These are phyloP conservation scores for Pachyrhynchus sulphureomaculatus DNA, from an alignment of 1,140 invertebrate species.

Conservation along the genomic window DNA sequence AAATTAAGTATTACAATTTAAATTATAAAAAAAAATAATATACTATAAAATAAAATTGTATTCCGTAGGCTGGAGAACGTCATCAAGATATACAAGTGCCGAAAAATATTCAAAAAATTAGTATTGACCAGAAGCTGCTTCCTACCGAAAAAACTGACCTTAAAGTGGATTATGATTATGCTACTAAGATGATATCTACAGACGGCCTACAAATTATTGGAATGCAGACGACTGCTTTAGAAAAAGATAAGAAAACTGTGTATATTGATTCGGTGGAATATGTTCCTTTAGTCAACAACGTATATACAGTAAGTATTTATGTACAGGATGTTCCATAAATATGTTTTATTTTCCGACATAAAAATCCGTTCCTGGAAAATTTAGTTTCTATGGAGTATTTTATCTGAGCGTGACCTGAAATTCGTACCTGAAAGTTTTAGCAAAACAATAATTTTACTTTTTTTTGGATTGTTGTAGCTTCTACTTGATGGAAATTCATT, in stretches of 20 bases:
- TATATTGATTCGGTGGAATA: constrained; percentile 43
- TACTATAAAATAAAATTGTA: not conserved
- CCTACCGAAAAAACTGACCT: constrained; percentile 39
- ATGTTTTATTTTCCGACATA: not conserved
- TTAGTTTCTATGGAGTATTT: no score
- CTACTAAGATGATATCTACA: constrained; percentile 39
- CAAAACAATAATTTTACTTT: no score
- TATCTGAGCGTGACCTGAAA: no score
- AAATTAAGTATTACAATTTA: no score
- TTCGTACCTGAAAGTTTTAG: no score
- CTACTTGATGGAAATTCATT: no score
- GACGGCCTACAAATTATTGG: constrained; percentile 44
- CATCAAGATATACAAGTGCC: constrained; percentile 42
- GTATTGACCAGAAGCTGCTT: constrained; percentile 37
- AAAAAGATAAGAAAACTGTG: constrained; percentile 29
- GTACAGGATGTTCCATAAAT: not conserved
- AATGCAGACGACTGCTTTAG: constrained; percentile 35
- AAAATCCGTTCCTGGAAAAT: no score
- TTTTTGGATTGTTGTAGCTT: no score
- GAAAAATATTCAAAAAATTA: constrained; percentile 43
- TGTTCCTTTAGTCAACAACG: constrained; percentile 26
- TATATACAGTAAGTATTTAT: constrained; percentile 26
- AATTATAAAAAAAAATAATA: no score
- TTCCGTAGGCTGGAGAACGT: constrained; percentile 44
- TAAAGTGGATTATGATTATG: constrained; percentile 42